Conservation (phyloP, 2,113 vertebrate genomes). For the Chascanopsetta lugubris region DNA sequence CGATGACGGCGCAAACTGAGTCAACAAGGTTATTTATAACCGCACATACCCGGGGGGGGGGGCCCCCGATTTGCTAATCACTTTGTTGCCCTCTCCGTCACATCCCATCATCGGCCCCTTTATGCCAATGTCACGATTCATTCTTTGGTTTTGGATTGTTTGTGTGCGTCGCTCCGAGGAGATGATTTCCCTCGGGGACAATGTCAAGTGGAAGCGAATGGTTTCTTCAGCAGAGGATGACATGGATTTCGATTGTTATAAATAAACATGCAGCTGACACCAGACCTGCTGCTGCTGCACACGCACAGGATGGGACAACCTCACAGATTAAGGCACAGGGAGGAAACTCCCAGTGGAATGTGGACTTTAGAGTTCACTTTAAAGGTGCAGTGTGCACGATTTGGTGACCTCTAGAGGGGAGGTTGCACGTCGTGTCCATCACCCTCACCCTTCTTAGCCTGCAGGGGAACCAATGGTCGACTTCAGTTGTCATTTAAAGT, state of each 20-base stretch:
- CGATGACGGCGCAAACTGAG: slow-evolving; percentile 55
- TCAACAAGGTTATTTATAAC: slow-evolving; percentile 78
- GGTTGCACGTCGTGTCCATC: no score
- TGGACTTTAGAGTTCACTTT: neutral
- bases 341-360: slow-evolving; percentile 25
- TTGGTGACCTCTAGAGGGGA: no score
- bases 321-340: slow-evolving; percentile 9
- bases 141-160: no score
- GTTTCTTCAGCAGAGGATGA: slow-evolving; percentile 40
- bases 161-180: slow-evolving; percentile 59
- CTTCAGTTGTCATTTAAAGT: no score
- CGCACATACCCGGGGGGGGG: slow-evolving; percentile 62
- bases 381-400: no score
- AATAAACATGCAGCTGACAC: slow-evolving; percentile 68
- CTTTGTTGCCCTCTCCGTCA: slow-evolving; percentile 79
- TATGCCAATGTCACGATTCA: slow-evolving; percentile 60
- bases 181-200: slow-evolving; percentile 60
- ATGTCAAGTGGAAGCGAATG: slow-evolving; percentile 48
- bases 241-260: slow-evolving; percentile 48
- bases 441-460: no score
- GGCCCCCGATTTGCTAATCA: slow-evolving; percentile 75
- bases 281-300: slow-evolving; percentile 43
- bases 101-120: slow-evolving; percentile 52
- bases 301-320: slow-evolving; percentile 40
- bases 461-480: no score